phyloP scores from a whole-genome alignment of 2,888 invertebrate species.

The Ormyrus thymus region DNA sequence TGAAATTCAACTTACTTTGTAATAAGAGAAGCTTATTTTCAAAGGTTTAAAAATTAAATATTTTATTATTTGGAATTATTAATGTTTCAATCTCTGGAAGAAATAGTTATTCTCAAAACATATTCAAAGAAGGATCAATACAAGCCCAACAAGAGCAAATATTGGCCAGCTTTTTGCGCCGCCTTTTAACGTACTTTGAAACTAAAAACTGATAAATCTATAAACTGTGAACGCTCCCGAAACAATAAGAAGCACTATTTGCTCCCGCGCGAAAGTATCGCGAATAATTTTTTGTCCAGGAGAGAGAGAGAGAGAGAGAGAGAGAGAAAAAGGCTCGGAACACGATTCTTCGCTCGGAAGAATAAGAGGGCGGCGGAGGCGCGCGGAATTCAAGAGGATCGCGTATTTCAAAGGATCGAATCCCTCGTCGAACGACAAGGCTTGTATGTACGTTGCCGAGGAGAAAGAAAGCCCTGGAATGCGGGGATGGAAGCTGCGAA shows the following conservation, averaged over 20 bases:
- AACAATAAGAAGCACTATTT: not conserved
- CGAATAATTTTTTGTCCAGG: conserved; percentile 8
- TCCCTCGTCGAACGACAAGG: conserved; percentile 23
- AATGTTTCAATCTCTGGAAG: too few species aligned
- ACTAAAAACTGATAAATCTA: too few species aligned
- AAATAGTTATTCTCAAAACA: too few species aligned
- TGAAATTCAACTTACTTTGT: too few species aligned
- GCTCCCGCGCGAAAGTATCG: not conserved
- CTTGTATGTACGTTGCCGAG: not conserved
- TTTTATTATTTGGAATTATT: too few species aligned
- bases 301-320: not conserved
- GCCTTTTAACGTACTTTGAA: too few species aligned
- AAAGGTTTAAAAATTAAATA: too few species aligned
- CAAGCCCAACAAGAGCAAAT: too few species aligned
- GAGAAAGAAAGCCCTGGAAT: not conserved
- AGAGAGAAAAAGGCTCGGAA: conserved; percentile 15
- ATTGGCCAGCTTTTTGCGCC: too few species aligned
- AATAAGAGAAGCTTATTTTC: too few species aligned
- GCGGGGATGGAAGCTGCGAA: not conserved
- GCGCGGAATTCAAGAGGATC: conserved; percentile 41
- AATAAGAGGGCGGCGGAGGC: conserved; percentile 18
- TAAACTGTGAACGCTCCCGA: not conserved
- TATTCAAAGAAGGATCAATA: too few species aligned
- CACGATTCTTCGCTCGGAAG: conserved; percentile 41
- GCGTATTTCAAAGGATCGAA: conserved; percentile 49